Evolutionary conservation across 2,113 vertebrate genomes (phyloP).

Genomic region (Illadopsis cleaveri): DNA sequence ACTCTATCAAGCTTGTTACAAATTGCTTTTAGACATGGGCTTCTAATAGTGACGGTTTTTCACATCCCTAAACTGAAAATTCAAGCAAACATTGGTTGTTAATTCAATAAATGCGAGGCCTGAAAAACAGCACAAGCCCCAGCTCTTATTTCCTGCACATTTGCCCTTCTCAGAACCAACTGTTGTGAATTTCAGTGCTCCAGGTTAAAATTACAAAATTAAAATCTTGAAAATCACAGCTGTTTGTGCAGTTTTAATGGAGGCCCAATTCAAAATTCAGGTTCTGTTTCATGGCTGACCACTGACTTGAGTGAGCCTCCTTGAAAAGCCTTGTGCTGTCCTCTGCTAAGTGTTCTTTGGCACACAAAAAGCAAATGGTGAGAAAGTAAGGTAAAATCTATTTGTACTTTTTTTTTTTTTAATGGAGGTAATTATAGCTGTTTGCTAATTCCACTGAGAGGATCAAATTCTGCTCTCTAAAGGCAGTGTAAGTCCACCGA

Average conservation of each 20-base stretch:
- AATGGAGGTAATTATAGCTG: not conserved
- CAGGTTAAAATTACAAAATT: not conserved
- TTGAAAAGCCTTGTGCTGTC: not conserved
- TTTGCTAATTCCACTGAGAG: not conserved
- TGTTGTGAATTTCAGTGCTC: not conserved
- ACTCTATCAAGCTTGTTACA: not conserved
- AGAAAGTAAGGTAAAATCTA: conserved; percentile 5
- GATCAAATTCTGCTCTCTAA: conserved; percentile 1
- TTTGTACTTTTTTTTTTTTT: not conserved
- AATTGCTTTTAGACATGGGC: not conserved
- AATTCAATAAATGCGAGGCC: not conserved
- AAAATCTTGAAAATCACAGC: not conserved
- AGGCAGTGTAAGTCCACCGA: not conserved
- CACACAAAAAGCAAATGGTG: not conserved
- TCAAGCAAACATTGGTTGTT: not conserved
- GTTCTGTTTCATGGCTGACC: not conserved
- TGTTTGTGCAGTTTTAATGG: not conserved
- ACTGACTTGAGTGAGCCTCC: not conserved
- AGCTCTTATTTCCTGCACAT: not conserved
- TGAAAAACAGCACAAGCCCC: not conserved
- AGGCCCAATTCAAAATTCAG: not conserved
- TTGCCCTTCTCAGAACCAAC: not conserved
- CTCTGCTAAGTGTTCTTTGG: not conserved
- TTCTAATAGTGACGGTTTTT: not conserved
- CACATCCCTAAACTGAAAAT: not conserved